Base-by-base conservation (phyloP, 1,140 invertebrate species). In the Drosophila nigromelanica region DNA sequence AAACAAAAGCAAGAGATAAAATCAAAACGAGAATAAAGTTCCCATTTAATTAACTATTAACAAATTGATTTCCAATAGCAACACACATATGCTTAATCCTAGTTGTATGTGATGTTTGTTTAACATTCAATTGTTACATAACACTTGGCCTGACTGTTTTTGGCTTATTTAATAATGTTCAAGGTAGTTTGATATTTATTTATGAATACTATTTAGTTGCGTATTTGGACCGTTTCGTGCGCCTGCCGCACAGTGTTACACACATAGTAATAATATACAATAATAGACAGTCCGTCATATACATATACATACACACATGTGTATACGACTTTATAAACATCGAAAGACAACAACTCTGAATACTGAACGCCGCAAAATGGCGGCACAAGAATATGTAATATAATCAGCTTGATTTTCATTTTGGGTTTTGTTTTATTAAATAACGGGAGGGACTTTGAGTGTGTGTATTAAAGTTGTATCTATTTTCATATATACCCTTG, bases 191-290 rank as follows among this genome's bases (percentile, higher is more conserved):
- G 48, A 48, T 61, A 58, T 18, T 69, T 61, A 18, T 58, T 30
- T 59, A 67, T 59, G 80, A 76, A 74, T 81, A 81, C 78, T 86
- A 69, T 87, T 81, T 71, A 79, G 78, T 87, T 89, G 82, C 83
- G 66, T 76, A 73, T 69, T 86, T 87, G 85, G 82, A 89, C 85
- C 82, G 64, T 82, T 87, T 87, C 73, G 60, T 81, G 69, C 74
- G 78, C 63, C 58, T 61, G 62, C 56, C 62, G 80, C 78, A 80
- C 73, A 67, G 69, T 75, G 61, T 78, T 87, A 81, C 70, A 80
- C 63, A 85, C 80, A 63, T 79, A 85, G 60, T 72, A 86, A 86
- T 80, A 74, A 62, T 74, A 58, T 70, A 64, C 39, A 43, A 52
- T 40, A 54, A 79, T 63, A 73, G 42, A 68, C 40, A 59, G 8